phyloP scores from a whole-genome alignment of 2,113 vertebrate species.

The Xiphorhynchus elegans region DNA sequence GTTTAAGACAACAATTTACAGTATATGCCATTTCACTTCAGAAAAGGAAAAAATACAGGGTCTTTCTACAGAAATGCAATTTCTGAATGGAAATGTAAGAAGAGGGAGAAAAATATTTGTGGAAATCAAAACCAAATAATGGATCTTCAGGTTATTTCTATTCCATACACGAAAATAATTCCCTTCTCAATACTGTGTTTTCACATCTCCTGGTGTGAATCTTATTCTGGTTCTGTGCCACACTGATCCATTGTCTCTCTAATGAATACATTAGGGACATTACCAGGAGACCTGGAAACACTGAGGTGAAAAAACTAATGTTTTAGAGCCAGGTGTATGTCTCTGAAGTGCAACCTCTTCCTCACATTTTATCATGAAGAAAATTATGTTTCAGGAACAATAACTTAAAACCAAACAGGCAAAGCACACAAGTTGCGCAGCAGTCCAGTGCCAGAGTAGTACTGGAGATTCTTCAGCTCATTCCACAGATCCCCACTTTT shows the following conservation, averaged over 20 bases:
- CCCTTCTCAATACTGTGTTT: not conserved
- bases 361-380: not conserved
- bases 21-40: not conserved
- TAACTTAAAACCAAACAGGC: not conserved
- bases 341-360: not conserved
- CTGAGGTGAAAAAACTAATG: not conserved
- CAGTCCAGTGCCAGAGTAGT: not conserved
- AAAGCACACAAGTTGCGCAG: not conserved
- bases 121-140: not conserved
- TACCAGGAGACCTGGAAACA: not conserved
- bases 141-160: not conserved
- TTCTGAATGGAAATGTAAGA: not conserved
- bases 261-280: slow-evolving; percentile 24
- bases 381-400: not conserved
- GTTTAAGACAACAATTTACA: not conserved
- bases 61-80: not conserved
- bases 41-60: not conserved
- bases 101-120: not conserved
- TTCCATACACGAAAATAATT: not conserved
- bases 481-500: not conserved
- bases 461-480: not conserved
- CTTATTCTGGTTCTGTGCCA: not conserved
- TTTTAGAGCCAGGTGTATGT: not conserved
- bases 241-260: not conserved
- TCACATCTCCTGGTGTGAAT: slow-evolving; percentile 1